Conservation (phyloP, 2,113 vertebrate genomes). For the Ammospiza caudacuta region DNA sequence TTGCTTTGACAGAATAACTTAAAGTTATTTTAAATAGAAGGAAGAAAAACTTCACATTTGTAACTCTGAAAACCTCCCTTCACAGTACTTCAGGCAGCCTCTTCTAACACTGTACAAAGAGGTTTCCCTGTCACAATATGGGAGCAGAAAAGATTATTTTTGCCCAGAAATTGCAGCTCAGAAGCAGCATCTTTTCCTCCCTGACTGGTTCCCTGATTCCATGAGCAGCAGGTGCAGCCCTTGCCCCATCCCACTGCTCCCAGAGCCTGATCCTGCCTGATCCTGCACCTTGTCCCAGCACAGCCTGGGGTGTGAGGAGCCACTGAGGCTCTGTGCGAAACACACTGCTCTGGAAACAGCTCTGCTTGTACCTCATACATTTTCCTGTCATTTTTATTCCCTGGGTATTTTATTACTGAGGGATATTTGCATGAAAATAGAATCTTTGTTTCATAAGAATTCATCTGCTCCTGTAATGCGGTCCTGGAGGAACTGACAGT, state of each 20-base stretch:
- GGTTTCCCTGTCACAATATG: neutral
- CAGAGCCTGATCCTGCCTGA: neutral
- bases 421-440: slow-evolving; percentile 74
- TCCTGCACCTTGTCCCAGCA: neutral
- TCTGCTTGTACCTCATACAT: slow-evolving; percentile 57
- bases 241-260: neutral
- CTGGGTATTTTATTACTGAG: slow-evolving; percentile 61
- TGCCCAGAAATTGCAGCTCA: neutral
- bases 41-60: neutral
- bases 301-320: neutral
- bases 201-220: neutral
- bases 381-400: slow-evolving; percentile 61
- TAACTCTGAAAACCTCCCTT: neutral
- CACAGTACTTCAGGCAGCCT: rapidly evolving
- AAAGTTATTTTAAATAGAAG: neutral
- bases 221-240: rapidly evolving
- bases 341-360: slow-evolving; percentile 1
- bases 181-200: neutral
- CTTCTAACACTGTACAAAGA: neutral
- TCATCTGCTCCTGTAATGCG: slow-evolving; percentile 17
- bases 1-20: neutral
- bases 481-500: slow-evolving; percentile 54
- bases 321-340: neutral
- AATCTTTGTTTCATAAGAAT: slow-evolving; percentile 69
- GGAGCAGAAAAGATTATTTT: neutral